Base-by-base conservation (phyloP, 2,797 vertebrate genomes). In the Lemur catta region DNA sequence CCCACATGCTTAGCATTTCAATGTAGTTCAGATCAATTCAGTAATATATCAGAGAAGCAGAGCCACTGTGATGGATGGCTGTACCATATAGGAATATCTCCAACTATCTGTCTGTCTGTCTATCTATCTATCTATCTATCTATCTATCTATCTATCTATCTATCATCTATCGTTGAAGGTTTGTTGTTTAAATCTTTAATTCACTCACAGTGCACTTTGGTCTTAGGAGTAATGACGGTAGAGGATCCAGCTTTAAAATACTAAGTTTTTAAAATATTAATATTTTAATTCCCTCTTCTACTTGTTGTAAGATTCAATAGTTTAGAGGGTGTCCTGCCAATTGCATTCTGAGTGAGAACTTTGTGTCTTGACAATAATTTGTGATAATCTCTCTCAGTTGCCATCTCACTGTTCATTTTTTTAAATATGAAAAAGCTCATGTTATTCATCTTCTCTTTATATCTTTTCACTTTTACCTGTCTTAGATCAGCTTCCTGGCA, bases 141-240 rank as follows among this genome's bases (percentile, higher is more conserved):
- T 55, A 57, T 14, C 59, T n/a, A 88, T 35, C 7, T 6, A 14
- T 11, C 30, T 46, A 5, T 26, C 55, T 11, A 4, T n/a, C 24
- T 88, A 1, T 50, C 80, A 59, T 15, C 61, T n/a, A 89, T 35
- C 10, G 1, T 13, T 61, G 15, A 33, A 35, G 17, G 63, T 93
- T 92, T 90, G n/a, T 79, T 91, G 30, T 89, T 91, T 76, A 72
- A 85, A 84, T 82, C 84, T 93, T 94, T 78, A 89, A 81, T 52
- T 78, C 28, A 86, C 22, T 95, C 63, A 11, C 10, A 84, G 50
- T 55, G 1, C n/a, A 67, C 65, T 74, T 92, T 88, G 6, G 41
- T 63, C 67, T 85, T 35, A 74, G 46, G 59, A 86, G 10, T 65
- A 41, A 11, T 52, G 43, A 86, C 59, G 10, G 50, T 46, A 81